Evolutionary conservation across 2,797 vertebrate species (phyloP), one percentile per base, ranked within the genome.

Genomic region (Chromis chromis): DNA sequence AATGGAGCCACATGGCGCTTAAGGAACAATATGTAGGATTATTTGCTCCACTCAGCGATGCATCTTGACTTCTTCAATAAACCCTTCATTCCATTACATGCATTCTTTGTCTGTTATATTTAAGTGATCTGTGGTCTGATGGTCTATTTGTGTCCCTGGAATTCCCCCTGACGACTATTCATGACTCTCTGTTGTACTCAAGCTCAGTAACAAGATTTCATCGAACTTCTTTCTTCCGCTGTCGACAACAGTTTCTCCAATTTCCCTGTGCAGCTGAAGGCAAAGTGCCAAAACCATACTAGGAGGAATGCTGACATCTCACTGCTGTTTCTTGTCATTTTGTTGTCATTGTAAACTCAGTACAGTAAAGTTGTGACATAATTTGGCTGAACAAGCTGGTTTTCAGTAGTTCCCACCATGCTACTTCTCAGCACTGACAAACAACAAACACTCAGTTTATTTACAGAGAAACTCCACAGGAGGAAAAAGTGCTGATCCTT

Each of bases 381-480:
- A 22, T 40, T 44, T 19, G 57, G 70, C 82, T 61, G 64, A 87
- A 70, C 56, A 55, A 61, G 78, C 14, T 1, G 22, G 50, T 71
- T 77, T 76, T 50, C 2, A 46, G 21, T 27, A 48, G 65, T 70
- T 85, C 66, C 71, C 72, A 62, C 64, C 16, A 44, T 65, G 82
- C 67, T 33, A 61, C 56, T 65, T 57, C 78, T 68, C 59, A 36
- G 48, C 33, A 9, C 49, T 4, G 2, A 56, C 58, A 44, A 50
- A 84, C 74, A 73, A 63, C 65, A 88, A 86, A 85, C 78, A 68
- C 54, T 72, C 17, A 4, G 27, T 70, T 79, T 86, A 77, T 89
- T 88, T 91, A 88, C 69, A 60, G 65, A 46, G 61, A 89, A 91
- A 88, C 83, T 76, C 68, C 22, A 60, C 65, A 13, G 65, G 71